These are phyloP conservation scores for Priocnemis perturbator DNA, from an alignment of 2,888 invertebrate genomes.

Conservation along the genomic window DNA sequence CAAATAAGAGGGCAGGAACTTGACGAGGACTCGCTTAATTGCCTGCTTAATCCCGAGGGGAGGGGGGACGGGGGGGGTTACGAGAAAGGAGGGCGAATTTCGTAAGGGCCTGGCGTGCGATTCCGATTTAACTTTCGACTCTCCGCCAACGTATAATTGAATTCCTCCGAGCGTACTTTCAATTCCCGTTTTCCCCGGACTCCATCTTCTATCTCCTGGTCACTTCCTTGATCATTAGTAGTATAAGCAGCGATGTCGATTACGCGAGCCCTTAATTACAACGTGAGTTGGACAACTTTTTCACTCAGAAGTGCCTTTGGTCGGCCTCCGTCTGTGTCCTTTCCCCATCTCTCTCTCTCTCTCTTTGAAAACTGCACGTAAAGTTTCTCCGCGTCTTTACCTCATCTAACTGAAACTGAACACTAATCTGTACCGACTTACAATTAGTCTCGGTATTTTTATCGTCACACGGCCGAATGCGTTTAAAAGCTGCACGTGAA, in stretches of 20 bases:
- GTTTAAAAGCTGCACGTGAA: too few species aligned
- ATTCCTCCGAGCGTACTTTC: slow-evolving; percentile 35
- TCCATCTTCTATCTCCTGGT: neutral
- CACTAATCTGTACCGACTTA: too few species aligned
- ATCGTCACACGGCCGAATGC: too few species aligned
- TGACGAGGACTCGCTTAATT: slow-evolving; percentile 27
- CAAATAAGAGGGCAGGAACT: too few species aligned
- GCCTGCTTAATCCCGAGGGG: slow-evolving; percentile 25
- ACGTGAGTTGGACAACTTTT: slow-evolving; percentile 43
- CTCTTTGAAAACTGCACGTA: neutral
- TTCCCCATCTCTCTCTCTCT: neutral
- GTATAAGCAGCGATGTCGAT: slow-evolving; percentile 52
- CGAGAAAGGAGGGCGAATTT: slow-evolving; percentile 13
- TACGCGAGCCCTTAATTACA: slow-evolving; percentile 51
- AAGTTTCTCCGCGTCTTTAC: too few species aligned
- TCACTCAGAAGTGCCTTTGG: slow-evolving; percentile 17
- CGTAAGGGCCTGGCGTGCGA: slow-evolving; percentile 27
- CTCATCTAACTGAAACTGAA: too few species aligned
- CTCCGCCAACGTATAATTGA: slow-evolving; percentile 24
- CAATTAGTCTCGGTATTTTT: too few species aligned
- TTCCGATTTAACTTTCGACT: slow-evolving; percentile 30
- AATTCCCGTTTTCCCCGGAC: too few species aligned
- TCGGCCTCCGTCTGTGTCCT: neutral
- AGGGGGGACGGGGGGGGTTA: neutral
- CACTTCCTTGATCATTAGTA: slow-evolving; percentile 20